Conservation (phyloP, 2,113 vertebrate species). For the rabbit (Oryctolagus cuniculus) region DNA sequence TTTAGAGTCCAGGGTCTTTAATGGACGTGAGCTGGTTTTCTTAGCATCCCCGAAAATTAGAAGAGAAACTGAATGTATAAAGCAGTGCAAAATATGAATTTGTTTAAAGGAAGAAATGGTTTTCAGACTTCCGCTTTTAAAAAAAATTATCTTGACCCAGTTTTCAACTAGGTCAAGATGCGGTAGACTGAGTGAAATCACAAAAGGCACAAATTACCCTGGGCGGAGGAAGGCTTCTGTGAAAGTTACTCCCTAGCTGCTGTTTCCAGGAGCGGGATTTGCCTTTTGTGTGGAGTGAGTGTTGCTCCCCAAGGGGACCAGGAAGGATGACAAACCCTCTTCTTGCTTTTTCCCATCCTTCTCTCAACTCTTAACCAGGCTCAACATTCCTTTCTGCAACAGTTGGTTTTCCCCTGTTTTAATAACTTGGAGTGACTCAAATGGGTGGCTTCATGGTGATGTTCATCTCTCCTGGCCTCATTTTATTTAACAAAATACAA, state of each 20-base stretch:
- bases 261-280: conserved; percentile 32
- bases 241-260: conserved; percentile 81
- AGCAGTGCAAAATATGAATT: conserved; percentile 52
- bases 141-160: conserved; percentile 79
- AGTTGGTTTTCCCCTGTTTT: conserved; percentile 1
- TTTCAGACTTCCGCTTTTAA: conserved; percentile 73
- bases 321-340: conserved; percentile 14
- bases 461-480: background rate
- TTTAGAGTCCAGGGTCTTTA: background rate
- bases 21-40: background rate
- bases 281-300: conserved; percentile 53
- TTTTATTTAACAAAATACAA: background rate
- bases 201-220: conserved; percentile 72
- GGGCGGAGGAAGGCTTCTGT: conserved; percentile 64
- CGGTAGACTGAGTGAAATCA: conserved; percentile 81
- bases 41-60: conserved; percentile 17
- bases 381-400: background rate
- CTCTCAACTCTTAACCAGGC: background rate
- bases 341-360: background rate
- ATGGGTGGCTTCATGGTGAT: background rate
- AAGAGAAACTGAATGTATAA: conserved; percentile 41
- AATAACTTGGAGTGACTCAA: background rate
- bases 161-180: conserved; percentile 88
- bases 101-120: conserved; percentile 47
- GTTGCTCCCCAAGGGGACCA: background rate